These are phyloP conservation scores for Cinara cedri DNA, from an alignment of 2,888 invertebrate genomes.

Conservation along the genomic window DNA sequence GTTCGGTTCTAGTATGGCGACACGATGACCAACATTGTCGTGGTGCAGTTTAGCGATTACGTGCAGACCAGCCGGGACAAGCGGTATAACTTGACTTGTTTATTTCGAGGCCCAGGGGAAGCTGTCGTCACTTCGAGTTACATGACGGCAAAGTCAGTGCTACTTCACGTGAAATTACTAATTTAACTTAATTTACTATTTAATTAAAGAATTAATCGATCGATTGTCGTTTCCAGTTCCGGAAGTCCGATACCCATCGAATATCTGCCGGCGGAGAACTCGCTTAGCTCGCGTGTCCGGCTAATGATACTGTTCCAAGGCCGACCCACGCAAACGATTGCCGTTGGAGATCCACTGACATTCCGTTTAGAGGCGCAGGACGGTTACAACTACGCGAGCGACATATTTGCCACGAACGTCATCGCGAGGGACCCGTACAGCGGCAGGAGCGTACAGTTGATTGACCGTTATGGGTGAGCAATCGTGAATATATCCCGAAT, in stretches of 20 bases:
- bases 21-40: slow-evolving; percentile 91
- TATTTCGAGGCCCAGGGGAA: slow-evolving; percentile 89
- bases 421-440: slow-evolving; percentile 92
- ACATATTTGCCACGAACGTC: slow-evolving; percentile 92
- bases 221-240: slow-evolving; percentile 68
- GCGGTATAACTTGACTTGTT: slow-evolving; percentile 89
- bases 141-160: slow-evolving; percentile 84
- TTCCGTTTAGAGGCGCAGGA: slow-evolving; percentile 88
- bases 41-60: slow-evolving; percentile 91
- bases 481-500: neutral
- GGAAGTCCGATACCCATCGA: slow-evolving; percentile 92
- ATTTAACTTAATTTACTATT: no score
- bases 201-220: no score
- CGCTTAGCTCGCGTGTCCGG: slow-evolving; percentile 85
- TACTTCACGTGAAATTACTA: no score
- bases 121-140: slow-evolving; percentile 92
- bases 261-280: slow-evolving; percentile 89
- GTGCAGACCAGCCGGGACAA: slow-evolving; percentile 91
- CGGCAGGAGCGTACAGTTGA: slow-evolving; percentile 85
- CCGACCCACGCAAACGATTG: slow-evolving; percentile 88
- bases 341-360: slow-evolving; percentile 89
- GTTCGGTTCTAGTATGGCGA: slow-evolving; percentile 76
- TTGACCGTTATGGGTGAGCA: slow-evolving; percentile 82
- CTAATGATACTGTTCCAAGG: slow-evolving; percentile 87
- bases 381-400: slow-evolving; percentile 84